phyloP scores from a whole-genome alignment of 2,113 vertebrate species.

The Dromaius novaehollandiae region DNA sequence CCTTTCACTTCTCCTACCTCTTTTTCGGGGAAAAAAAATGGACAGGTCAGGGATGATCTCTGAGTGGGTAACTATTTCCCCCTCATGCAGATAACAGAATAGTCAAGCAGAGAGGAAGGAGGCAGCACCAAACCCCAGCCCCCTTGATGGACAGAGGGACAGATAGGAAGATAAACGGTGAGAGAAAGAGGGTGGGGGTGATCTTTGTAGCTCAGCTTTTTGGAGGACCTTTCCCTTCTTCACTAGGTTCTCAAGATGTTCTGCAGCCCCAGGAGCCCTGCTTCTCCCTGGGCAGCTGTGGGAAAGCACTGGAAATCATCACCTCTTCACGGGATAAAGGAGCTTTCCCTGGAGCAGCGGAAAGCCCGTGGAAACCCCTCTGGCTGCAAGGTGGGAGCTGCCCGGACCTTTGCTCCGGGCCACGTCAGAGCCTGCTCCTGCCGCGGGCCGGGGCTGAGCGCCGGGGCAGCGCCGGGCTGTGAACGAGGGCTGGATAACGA shows the following conservation, averaged over 20 bases:
- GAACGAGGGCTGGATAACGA: not conserved
- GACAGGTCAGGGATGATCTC: not conserved
- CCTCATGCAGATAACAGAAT: accelerated
- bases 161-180: not conserved
- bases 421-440: not conserved
- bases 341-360: too few species aligned
- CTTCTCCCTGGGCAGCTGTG: not conserved
- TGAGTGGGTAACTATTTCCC: accelerated
- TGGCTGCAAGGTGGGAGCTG: too few species aligned
- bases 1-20: not conserved
- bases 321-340: not conserved
- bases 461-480: not conserved
- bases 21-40: not conserved
- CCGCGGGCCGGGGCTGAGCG: not conserved
- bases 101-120: not conserved
- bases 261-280: not conserved
- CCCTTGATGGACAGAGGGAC: too few species aligned
- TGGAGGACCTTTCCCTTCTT: not conserved
- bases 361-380: too few species aligned
- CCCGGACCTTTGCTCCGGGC: too few species aligned
- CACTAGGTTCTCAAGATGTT: not conserved
- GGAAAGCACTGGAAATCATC: not conserved
- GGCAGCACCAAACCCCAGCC: not conserved
- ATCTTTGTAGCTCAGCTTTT: accelerated
- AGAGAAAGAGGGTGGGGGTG: not conserved